Percentiles rank a stretch among this genome's conserved stretches.
These are phyloP conservation scores for Rhaphigaster nebulosa DNA, from an alignment of 2,888 invertebrate genomes.

Conservation along the genomic window DNA sequence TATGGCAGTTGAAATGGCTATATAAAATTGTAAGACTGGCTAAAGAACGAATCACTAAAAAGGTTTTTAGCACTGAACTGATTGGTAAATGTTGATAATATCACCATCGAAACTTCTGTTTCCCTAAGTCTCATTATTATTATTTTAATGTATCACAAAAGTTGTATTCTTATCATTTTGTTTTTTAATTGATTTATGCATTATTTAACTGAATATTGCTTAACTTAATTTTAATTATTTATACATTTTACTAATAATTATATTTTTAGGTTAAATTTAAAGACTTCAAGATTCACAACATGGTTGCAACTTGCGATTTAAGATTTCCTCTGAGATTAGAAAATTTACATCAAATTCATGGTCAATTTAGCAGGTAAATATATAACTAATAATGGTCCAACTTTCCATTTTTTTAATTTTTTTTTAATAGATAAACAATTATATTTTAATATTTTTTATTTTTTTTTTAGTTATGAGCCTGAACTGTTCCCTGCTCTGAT, in stretches of 20 bases:
- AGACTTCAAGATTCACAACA: slow-evolving; percentile 85
- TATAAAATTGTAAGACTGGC: too few relatives aligned
- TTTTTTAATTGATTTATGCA: neutral
- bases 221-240: neutral
- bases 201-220: neutral
- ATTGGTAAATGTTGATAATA: too few relatives aligned
- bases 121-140: neutral
- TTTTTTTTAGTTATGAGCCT: slow-evolving; percentile 87
- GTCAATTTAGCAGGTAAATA: slow-evolving; percentile 72
- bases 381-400: neutral
- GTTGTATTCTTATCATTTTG: neutral
- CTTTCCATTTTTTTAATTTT: slow-evolving; percentile 24
- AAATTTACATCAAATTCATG: slow-evolving; percentile 81
- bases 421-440: neutral
- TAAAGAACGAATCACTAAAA: too few relatives aligned
- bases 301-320: slow-evolving; percentile 82
- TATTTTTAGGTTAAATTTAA: slow-evolving; percentile 78
- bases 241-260: slow-evolving; percentile 23
- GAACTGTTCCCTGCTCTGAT: slow-evolving; percentile 99
- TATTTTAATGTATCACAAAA: neutral
- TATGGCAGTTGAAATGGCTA: too few relatives aligned
- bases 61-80: too few relatives aligned
- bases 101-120: too few relatives aligned
- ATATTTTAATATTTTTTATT: slow-evolving; percentile 32
- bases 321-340: slow-evolving; percentile 82